Base-by-base conservation (phyloP, 2,888 invertebrate species). In the Aphrophora alni region DNA sequence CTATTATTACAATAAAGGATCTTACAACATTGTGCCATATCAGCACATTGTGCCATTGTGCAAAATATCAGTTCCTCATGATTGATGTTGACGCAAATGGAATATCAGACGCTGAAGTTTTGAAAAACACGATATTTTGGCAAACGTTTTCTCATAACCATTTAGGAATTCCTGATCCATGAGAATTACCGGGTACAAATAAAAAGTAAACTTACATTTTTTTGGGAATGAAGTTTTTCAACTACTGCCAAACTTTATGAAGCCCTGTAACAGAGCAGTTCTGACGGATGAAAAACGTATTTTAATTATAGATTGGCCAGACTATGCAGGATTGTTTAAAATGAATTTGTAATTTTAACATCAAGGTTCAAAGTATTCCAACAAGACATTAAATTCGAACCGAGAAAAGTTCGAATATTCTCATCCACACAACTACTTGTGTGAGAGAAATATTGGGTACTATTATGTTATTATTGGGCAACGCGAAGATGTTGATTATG, bases 191-290 rank as follows among this genome's bases (percentile, higher is more conserved):
- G 38, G 77, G 44, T n/a, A 80, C 38, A 74, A 73, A 80, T 59
- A 44, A 73, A 77, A 33, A 33, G 33, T 8, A 5, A 5, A 44
- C 33, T 8, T 33, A 33, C 33, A 8, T 33, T 33, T 77, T 21
- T 24, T 77, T 81, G 77, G 82, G 26, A 77, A 78, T 75, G 80
- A 82, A 78, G 82, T 80, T 74, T 82, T 82, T 75, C 78, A 77
- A 75, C 82, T 82, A 14, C 59, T 74, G 17, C 77, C 77, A 26
- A 70, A 82, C 12, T 81, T 81, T 38, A 77, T 81, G 73, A 80
- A 82, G 38, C 72, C 82, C 59, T 76, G 75, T 33, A 82, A 73
- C 73, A 78, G 72, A 38, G 71, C 71, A 25, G 78, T 24, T 78
- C 70, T 78, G 73, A 72, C 72, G 44, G 28, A 78, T 38, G 72